phyloP scores from a whole-genome alignment of 2,888 invertebrate species.

The Anthrax anthrax region DNA sequence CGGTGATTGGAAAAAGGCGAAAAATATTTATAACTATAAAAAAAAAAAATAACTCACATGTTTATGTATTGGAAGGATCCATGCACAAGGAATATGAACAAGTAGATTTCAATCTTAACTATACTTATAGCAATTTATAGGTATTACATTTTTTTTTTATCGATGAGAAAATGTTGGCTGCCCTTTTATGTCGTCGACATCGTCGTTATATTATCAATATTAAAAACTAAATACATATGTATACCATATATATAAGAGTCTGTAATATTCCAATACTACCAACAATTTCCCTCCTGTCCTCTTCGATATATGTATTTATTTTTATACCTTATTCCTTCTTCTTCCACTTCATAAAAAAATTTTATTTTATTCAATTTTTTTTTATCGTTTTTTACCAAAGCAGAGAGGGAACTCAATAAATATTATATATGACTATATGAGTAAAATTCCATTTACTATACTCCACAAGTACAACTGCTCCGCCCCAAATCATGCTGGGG shows the following conservation, averaged over 20 bases:
- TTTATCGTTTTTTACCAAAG: neutral
- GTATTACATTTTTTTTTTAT: too few species aligned
- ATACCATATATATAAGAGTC: neutral
- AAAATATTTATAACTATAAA: neutral
- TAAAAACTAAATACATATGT: constrained; percentile 2
- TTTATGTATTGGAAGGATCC: neutral
- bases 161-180: neutral
- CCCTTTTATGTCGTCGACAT: constrained; percentile 1
- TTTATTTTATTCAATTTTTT: neutral
- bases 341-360: too few species aligned
- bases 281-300: too few species aligned
- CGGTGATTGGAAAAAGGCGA: constrained; percentile 13
- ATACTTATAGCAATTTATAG: too few species aligned
- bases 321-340: too few species aligned
- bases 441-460: constrained; percentile 6
- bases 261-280: too few species aligned
- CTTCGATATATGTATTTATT: too few species aligned
- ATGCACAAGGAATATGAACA: neutral
- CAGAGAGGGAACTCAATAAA: constrained; percentile 1
- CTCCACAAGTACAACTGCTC: constrained; percentile 11
- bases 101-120: too few species aligned
- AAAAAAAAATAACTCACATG: too few species aligned
- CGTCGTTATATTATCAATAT: neutral
- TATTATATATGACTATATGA: neutral
- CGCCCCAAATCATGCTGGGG: constrained; percentile 10